Base-by-base conservation (phyloP, 2,113 vertebrate species). In the Zeus faber region DNA sequence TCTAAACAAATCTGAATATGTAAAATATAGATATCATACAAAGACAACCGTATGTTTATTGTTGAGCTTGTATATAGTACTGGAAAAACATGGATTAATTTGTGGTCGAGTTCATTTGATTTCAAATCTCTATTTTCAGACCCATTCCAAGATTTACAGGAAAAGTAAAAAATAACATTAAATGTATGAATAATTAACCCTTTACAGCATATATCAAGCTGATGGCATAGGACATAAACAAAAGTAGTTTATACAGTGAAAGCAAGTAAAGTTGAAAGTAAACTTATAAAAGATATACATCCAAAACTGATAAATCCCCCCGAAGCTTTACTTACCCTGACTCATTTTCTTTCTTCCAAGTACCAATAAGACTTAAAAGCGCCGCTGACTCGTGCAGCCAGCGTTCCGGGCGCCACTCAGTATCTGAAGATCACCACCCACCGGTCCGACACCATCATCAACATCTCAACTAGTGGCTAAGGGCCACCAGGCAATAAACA, bases 401-500 rank as follows among this genome's bases (percentile, higher is more conserved):
- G 54, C 53, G 60, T 65, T 70, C 59, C 31, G 31, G 31, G 9
- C 31, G 31, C 9, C 8, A 33, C 7, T 13, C 11, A 37, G 74
- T 70, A 71, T 70, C 59, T 65, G 31, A 59, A 70, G 76, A 76
- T 71, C 74, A 68, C 41, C 53, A n/a, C 64, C 61, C 53, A 41
- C 62, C 64, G 39, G 58, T 66, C 77, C 77, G 64, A 83, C 78
- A 77, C 62, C 77, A 64, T 61, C 65, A 33, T 41, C 61, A 43
- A 49, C 68, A 65, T 76, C 71, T 61, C 54, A 31, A 60, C 68
- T 68, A 45, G 50, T 74, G 63, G 59, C 68, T 27, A 57, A 69
- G 49, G 66, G 53, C 74, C 74, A 44, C 22, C 56, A 45, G 78
- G 60, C 76, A 84, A 88, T 86, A 87, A 85, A 85, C 87, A 88